Conservation (phyloP, 2,797 vertebrate species). For the Alca torda region DNA sequence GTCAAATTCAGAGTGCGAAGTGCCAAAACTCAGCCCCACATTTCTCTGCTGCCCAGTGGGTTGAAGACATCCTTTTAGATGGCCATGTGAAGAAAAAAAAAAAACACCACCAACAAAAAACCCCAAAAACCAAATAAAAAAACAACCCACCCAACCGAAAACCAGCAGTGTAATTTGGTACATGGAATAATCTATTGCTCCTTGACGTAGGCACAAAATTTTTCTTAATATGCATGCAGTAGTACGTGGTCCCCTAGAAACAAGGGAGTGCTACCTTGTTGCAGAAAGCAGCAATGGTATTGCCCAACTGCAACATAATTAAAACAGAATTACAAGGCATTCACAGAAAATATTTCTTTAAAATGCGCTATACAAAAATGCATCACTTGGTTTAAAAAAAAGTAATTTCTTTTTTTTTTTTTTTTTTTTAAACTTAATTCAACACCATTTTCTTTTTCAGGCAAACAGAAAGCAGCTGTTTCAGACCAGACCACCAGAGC, state of each 20-base stretch:
- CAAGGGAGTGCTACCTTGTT: neutral
- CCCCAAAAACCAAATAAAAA: neutral
- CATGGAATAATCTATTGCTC: neutral
- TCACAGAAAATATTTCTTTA: neutral
- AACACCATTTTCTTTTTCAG: neutral
- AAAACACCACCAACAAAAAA: neutral
- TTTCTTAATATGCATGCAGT: accelerated
- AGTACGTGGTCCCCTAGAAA: neutral
- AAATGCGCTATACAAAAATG: neutral
- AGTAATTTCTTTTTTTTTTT: neutral
- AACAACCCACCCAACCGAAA: neutral
- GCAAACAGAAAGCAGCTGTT: neutral
- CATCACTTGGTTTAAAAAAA: neutral
- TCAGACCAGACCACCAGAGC: constrained; percentile 8
- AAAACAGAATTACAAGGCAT: neutral
- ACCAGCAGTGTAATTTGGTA: neutral
- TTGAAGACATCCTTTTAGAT: neutral
- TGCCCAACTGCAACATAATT: neutral
- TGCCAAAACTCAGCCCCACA: neutral
- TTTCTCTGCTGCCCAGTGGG: neutral
- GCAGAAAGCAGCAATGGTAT: neutral
- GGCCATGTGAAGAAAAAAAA: neutral
- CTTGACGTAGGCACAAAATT: neutral
- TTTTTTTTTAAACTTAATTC: neutral
- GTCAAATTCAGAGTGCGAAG: neutral